Percentiles rank a stretch among this genome's conserved stretches.
phyloP scores from a whole-genome alignment of 2,113 vertebrate genomes.

The Tachuris rubrigastra region DNA sequence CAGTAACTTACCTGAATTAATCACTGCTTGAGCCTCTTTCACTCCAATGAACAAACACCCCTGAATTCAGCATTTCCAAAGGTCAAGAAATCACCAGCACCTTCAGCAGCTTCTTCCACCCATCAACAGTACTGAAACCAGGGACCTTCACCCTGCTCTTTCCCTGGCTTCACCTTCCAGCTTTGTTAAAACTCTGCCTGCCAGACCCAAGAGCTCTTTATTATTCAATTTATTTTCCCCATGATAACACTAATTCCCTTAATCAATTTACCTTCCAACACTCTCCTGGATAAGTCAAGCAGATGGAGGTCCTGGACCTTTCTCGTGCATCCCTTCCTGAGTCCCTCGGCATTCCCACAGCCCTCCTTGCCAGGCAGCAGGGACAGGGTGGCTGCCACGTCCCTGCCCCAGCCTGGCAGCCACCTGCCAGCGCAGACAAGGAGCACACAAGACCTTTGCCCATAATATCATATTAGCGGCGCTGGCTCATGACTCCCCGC shows the following conservation, averaged over 20 bases:
- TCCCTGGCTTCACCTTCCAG: neutral
- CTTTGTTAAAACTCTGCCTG: neutral
- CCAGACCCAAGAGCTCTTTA: neutral
- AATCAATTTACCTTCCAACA: neutral
- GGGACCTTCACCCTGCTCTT: fast-evolving
- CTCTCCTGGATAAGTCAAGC: neutral
- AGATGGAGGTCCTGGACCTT: neutral
- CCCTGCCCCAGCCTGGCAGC: neutral
- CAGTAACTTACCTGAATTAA: neutral
- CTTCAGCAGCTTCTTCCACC: neutral
- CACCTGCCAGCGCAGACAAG: neutral
- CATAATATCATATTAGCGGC: fast-evolving
- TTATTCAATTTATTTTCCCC: neutral
- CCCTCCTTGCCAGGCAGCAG: fast-evolving
- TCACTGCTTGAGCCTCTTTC: neutral
- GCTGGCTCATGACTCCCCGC: neutral
- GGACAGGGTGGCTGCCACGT: neutral
- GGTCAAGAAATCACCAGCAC: neutral
- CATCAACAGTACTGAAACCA: fast-evolving
- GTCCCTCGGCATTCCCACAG: fast-evolving
- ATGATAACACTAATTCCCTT: neutral
- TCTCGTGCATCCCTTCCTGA: neutral
- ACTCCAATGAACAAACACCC: neutral
- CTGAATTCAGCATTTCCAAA: neutral
- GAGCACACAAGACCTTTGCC: constrained; percentile 32